Conservation (phyloP, 2,113 vertebrate genomes). For the Phalacrocorax pelagicus region DNA sequence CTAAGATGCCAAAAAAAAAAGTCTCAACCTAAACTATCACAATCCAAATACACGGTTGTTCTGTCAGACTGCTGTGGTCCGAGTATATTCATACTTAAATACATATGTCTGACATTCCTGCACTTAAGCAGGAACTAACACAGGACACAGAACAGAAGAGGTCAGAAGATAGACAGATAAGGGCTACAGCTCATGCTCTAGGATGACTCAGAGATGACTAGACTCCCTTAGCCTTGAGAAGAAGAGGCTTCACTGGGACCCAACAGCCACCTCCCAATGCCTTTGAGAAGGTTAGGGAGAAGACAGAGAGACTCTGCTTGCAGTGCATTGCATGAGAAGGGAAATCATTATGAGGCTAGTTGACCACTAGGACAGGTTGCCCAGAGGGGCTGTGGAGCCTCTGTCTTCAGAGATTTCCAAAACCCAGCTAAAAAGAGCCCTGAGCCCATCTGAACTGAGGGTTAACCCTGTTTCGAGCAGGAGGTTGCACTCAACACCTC, state of each 20-base stretch:
- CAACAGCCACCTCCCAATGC: background rate
- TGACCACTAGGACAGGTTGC: background rate
- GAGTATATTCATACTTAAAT: background rate
- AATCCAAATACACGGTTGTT: background rate
- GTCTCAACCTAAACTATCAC: background rate
- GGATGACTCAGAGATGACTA: background rate
- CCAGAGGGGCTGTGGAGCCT: background rate
- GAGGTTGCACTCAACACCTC: background rate
- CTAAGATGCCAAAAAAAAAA: background rate
- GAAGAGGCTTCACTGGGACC: background rate
- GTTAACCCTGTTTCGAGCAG: background rate
- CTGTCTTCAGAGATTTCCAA: background rate
- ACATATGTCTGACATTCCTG: background rate
- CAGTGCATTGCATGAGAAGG: background rate
- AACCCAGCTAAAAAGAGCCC: background rate
- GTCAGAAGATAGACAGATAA: background rate
- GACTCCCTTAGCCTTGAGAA: background rate
- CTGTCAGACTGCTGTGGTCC: background rate
- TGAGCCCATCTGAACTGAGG: background rate
- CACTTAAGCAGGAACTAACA: background rate
- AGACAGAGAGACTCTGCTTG: background rate
- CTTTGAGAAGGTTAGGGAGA: background rate
- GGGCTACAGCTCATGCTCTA: background rate
- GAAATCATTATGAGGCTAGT: background rate
- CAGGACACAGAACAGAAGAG: background rate